phyloP scores from a whole-genome alignment of 1,140 invertebrate species.

The Chymomyza costata region DNA sequence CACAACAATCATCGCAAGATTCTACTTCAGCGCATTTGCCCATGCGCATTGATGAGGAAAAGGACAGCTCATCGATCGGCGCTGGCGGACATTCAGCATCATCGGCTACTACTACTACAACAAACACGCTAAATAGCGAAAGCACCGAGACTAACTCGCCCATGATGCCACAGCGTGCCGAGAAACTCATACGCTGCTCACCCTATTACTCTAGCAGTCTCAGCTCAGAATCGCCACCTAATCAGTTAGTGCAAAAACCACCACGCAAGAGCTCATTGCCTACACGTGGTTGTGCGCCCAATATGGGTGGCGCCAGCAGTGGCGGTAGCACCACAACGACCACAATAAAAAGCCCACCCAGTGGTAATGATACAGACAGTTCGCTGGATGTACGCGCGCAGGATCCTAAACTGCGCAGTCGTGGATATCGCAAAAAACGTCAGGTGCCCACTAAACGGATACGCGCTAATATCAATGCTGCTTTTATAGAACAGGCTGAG shows the following conservation, averaged over 20 bases:
- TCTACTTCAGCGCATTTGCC: constrained; percentile 28
- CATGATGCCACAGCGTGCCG: constrained; percentile 71
- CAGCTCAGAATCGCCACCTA: constrained; percentile 81
- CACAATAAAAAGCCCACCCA: constrained; percentile 80
- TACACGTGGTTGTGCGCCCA: constrained; percentile 37
- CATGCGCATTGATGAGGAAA: constrained; percentile 61
- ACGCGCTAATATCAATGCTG: constrained; percentile 76
- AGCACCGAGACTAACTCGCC: constrained; percentile 73
- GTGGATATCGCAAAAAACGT: constrained; percentile 80
- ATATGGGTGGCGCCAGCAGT: neutral
- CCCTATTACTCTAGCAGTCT: constrained; percentile 83
- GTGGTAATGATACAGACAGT: constrained; percentile 82
- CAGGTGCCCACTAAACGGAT: constrained; percentile 78
- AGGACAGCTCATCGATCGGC: constrained; percentile 6
- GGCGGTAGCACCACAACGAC: constrained; percentile 56
- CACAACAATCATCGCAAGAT: constrained; percentile 66
- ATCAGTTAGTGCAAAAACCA: constrained; percentile 78
- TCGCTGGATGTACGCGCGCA: constrained; percentile 79
- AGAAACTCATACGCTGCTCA: constrained; percentile 80
- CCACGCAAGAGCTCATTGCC: constrained; percentile 77
- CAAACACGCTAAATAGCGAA: constrained; percentile 62
- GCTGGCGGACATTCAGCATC: constrained; percentile 53
- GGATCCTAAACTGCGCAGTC: constrained; percentile 78
- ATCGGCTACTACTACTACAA: constrained; percentile 67
- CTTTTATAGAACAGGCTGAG: constrained; percentile 76